phyloP scores from a whole-genome alignment of 2,113 vertebrate species.

The Otocyon megalotis region DNA sequence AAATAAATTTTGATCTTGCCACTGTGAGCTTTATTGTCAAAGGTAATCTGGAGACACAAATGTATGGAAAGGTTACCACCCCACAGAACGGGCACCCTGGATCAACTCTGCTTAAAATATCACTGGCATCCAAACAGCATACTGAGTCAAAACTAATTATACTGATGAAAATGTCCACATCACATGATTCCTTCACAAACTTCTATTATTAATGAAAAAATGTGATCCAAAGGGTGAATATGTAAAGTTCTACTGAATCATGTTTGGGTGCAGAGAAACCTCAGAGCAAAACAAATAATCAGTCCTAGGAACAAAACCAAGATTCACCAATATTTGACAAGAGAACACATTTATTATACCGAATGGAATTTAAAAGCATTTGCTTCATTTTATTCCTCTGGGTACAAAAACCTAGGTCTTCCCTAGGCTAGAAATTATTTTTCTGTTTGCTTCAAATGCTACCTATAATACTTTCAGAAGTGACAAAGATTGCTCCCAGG shows the following conservation, averaged over 20 bases:
- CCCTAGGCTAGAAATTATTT: background rate
- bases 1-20: conserved; percentile 96
- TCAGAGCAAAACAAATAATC: background rate
- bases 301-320: background rate
- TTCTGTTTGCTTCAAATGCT: background rate
- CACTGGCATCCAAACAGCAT: background rate
- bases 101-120: background rate
- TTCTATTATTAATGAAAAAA: background rate
- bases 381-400: background rate
- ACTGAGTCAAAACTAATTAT: background rate
- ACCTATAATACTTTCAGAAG: background rate
- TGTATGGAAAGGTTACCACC: background rate
- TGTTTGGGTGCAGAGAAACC: background rate
- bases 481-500: background rate
- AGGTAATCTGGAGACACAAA: conserved; percentile 91
- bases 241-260: background rate
- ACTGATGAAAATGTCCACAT: background rate
- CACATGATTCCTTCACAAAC: background rate
- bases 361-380: conserved; percentile 18
- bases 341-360: background rate
- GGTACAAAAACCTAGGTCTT: background rate
- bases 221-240: background rate
- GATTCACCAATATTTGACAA: background rate
- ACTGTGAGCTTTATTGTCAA: conserved; percentile 96
- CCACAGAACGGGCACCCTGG: background rate